A percentile compares a stretch with the other conserved stretches of the same genome.
Conservation (phyloP, 2,113 vertebrate species). For the Oncorhynchus mykiss region DNA sequence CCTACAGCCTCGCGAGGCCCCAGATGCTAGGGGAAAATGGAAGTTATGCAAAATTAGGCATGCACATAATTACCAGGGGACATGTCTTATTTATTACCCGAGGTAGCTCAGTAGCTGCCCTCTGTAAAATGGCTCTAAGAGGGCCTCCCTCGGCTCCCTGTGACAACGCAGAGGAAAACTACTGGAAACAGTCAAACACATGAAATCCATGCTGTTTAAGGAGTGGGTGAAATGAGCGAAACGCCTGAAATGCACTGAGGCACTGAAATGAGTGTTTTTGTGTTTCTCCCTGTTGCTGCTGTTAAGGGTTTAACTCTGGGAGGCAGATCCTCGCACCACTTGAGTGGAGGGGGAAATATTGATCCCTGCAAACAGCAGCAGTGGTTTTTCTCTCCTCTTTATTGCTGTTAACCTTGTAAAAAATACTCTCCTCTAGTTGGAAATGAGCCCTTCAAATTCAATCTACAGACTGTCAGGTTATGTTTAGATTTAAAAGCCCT, state of each 20-base stretch:
- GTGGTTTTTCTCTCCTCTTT: constrained; percentile 14
- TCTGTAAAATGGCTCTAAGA: neutral
- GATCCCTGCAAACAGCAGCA: constrained; percentile 32
- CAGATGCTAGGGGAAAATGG: constrained; percentile 25
- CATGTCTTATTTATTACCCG: constrained; percentile 54
- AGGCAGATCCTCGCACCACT: constrained; percentile 14
- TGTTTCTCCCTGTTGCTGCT: constrained; percentile 1
- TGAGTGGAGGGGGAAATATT: constrained; percentile 33
- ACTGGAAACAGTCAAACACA: neutral
- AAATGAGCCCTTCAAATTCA: constrained; percentile 60
- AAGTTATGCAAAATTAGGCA: constrained; percentile 53
- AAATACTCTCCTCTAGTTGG: constrained; percentile 58
- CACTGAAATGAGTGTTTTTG: neutral
- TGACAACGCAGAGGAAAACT: neutral
- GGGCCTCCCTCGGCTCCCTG: neutral
- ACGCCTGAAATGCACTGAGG: constrained; percentile 2
- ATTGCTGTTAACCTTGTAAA: constrained; percentile 71
- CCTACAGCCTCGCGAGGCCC: constrained; percentile 29
- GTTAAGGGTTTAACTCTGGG: neutral
- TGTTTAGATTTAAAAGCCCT: constrained; percentile 51
- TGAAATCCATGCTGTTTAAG: neutral
- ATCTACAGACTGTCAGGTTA: constrained; percentile 48
- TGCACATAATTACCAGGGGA: constrained; percentile 50
- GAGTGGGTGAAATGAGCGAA: neutral
- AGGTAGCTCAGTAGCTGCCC: constrained; percentile 29